These are phyloP conservation scores for Hesperophylax magnus DNA, from an alignment of 1,140 invertebrate genomes.

Conservation along the genomic window DNA sequence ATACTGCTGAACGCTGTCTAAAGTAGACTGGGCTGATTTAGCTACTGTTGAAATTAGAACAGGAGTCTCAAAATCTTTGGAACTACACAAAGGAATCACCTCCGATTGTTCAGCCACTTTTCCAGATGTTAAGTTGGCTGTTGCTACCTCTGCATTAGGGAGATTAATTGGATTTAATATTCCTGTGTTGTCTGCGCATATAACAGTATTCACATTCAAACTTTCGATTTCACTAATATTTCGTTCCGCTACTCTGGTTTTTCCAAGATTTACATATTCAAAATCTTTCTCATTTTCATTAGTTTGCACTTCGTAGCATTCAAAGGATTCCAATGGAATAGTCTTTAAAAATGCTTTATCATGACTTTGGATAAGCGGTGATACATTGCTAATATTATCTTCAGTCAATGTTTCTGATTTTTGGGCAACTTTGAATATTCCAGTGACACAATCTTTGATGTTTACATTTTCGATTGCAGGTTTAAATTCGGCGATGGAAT, in stretches of 20 bases:
- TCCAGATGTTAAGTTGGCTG: slow-evolving; percentile 28
- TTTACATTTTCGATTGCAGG: slow-evolving; percentile 21
- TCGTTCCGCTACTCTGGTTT: slow-evolving; percentile 33
- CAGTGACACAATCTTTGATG: slow-evolving; percentile 38
- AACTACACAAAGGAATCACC: slow-evolving; percentile 60
- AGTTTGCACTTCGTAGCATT: slow-evolving; percentile 48
- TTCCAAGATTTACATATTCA: background rate
- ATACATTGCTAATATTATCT: slow-evolving; percentile 53
- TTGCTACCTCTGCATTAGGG: slow-evolving; percentile 45
- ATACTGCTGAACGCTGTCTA: slow-evolving; percentile 61
- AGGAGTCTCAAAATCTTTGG: slow-evolving; percentile 58
- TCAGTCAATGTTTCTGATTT: slow-evolving; percentile 59
- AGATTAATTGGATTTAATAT: slow-evolving; percentile 26
- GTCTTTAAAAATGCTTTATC: slow-evolving; percentile 42
- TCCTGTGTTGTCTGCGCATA: slow-evolving; percentile 40
- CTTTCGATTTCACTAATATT: slow-evolving; percentile 48
- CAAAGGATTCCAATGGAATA: slow-evolving; percentile 46
- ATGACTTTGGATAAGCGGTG: background rate
- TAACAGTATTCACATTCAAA: slow-evolving; percentile 45
- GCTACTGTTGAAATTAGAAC: slow-evolving; percentile 59
- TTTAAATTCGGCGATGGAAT: slow-evolving; percentile 37
- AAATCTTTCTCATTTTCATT: slow-evolving; percentile 47
- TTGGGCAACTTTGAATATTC: slow-evolving; percentile 56
- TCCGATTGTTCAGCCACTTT: slow-evolving; percentile 65
- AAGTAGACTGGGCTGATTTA: slow-evolving; percentile 60